Evolutionary conservation across 92 coral and sea anemone species (phyloP), one percentile per base, ranked within the genome.

Genomic region (Porites evermanni): DNA sequence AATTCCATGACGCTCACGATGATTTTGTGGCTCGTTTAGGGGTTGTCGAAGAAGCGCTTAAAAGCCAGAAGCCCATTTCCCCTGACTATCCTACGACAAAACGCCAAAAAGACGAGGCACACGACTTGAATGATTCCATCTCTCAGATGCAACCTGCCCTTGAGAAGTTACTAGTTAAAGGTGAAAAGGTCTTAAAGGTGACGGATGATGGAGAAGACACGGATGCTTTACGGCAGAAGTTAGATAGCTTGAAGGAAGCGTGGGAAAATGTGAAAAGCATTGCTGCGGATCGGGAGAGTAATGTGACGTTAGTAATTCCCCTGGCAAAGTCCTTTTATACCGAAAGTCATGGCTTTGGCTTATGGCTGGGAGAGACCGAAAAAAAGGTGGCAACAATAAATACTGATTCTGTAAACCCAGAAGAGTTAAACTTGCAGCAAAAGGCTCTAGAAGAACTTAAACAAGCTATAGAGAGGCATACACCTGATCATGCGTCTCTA

Each of bases 1-100:
- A 91, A 90, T 97, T 97, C 94, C 92, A 95, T 32, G 98, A 97
- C 56, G 96, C 95, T 26, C 95, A 89, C 84, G 91, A 90, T 77
- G 99, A 94, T 67, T 92, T 97, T 64, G 86, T 80, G 74, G 93
- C 87, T 16, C 92, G 96, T 24, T 84, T 97, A 47, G 96, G 94
- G 69, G 88, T 86, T 21, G 85, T 97, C 44, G 98, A 97, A 72
- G 98, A 97, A 51, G 91, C 89, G 56, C 90, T 93, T 65, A 90
- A 89, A 12, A 90, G 95, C 79, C 90, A 93, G 78, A 91, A 81
- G 74, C 94, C 93, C 51, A 88, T 97, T 60, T 97, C 99, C 20
- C 98, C 97, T 14, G 94, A 93, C 74, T 97, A 97, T 77, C 88
- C 79, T 56, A 93, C 90, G 52, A 95, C 97, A 64, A 89, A 72